Base-by-base conservation (phyloP, 1,140 invertebrate genomes). In the Brachionus rubens region DNA sequence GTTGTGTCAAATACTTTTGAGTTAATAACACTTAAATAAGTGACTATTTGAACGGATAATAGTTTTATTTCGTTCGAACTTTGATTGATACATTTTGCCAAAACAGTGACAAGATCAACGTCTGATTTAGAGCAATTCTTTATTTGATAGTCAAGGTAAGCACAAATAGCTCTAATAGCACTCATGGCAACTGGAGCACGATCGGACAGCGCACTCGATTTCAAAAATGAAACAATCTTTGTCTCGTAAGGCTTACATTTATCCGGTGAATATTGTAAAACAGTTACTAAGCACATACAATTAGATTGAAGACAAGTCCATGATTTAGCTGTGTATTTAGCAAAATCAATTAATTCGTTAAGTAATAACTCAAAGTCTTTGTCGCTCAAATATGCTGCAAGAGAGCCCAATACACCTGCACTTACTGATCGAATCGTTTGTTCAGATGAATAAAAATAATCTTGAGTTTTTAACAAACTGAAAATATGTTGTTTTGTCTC, bases 21-120 rank as follows among this genome's bases (percentile, higher is more conserved):
- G 89, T 88, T 10, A 14, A 19, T 36, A 19, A 77, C 54, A 7
- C 78, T 77, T 12, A 84, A 83, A 82, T 91, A 88, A 52, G 88
- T 89, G 75, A 91, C 89, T 9, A 91, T 89, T 81, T 90, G 89
- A 1, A 92, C 92, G 68, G 96, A 88, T 76, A 95, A 84, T 83
- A 95, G 92, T 84, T 98, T 98, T 2, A 97, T 91, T 77, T 98
- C 94, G 83, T 96, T 97, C 79, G 89, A 93, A 24, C 85, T 87
- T 82, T 96, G 91, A 85, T 96, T 97, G 90, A 96, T 93, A 47
- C 91, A 90, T 91, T 92, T 90, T 21, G 91, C 89, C 81, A 95
- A 91, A 48, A 90, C 88, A 26, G 88, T 88, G 1, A 94, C 81
- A 56, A 96, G 85, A 75, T 86, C 85, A 78, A 85, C 86, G 14